Conservation (phyloP, 2,113 vertebrate genomes). For the Hydrochoerus hydrochaeris region DNA sequence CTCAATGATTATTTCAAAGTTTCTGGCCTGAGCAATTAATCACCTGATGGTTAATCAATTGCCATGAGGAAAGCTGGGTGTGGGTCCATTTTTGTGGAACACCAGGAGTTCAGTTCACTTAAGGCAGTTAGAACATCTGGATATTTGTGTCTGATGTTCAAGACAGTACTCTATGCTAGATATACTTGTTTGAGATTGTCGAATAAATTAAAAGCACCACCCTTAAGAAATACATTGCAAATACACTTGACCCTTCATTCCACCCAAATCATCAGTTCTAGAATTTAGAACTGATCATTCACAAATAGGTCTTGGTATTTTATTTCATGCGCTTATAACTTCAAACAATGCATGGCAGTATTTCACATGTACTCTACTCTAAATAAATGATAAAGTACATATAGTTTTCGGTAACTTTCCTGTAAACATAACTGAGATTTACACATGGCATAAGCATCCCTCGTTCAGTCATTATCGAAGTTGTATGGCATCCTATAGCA, state of each 20-base stretch:
- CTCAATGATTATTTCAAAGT: background rate
- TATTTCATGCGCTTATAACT: background rate
- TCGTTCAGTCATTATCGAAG: constrained; percentile 11
- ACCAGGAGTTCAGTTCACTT: background rate
- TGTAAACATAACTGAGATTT: background rate
- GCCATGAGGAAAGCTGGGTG: background rate
- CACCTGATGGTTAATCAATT: background rate
- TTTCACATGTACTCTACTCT: background rate
- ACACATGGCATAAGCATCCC: background rate
- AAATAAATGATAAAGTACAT: background rate
- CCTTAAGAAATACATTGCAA: background rate
- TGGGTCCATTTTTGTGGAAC: background rate
- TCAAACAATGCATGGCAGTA: background rate
- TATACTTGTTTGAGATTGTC: background rate
- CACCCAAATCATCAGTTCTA: background rate
- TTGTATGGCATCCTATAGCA: background rate
- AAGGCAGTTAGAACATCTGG: background rate
- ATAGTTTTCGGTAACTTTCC: background rate
- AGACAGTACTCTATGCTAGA: background rate
- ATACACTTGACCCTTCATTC: background rate
- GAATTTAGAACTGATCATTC: background rate
- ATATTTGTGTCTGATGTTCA: background rate
- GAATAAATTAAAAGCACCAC: background rate
- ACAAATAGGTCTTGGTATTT: background rate
- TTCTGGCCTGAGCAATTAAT: background rate